Evolutionary conservation across 2,797 vertebrate species (phyloP).

Genomic region (Paguma larvata): DNA sequence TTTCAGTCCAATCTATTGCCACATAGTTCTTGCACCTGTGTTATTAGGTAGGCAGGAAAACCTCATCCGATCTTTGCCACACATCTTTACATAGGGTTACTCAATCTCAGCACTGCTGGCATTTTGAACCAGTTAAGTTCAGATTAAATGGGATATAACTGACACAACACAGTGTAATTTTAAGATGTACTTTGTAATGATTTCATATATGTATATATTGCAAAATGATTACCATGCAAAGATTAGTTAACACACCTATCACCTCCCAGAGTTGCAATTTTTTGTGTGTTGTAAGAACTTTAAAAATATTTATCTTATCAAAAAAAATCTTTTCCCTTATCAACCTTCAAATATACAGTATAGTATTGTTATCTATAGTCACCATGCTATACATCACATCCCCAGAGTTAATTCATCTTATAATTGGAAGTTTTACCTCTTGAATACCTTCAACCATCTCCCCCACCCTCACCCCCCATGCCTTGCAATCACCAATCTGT

Average conservation of each 20-base stretch:
- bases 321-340: background rate
- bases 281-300: background rate
- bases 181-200: background rate
- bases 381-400: no score
- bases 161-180: background rate
- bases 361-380: no score
- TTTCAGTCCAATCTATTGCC: background rate
- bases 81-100: background rate
- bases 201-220: background rate
- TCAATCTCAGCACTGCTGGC: background rate
- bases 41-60: background rate
- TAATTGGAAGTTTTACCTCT: no score
- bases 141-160: background rate
- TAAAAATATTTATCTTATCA: background rate
- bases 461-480: no score
- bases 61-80: background rate
- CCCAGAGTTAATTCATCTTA: no score
- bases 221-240: background rate
- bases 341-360: background rate
- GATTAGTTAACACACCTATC: background rate
- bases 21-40: background rate
- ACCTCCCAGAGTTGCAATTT: background rate
- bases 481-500: no score
- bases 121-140: background rate
- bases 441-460: no score